phyloP scores from a whole-genome alignment of 92 coral and sea anemone species.

The Palythoa heliodiscus region DNA sequence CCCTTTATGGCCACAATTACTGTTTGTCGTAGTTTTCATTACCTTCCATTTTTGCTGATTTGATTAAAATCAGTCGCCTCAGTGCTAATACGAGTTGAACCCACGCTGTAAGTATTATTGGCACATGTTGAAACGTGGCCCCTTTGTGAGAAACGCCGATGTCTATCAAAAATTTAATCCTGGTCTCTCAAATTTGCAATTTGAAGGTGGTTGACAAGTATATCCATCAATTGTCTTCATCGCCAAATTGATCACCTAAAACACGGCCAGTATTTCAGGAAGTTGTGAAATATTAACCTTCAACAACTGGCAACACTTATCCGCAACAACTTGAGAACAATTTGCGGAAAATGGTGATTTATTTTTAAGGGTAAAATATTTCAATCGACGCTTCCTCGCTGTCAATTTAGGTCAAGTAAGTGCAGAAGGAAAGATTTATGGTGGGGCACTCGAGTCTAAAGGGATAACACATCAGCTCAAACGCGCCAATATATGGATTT shows the following conservation, averaged over 20 bases:
- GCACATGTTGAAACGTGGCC: slow-evolving; percentile 59
- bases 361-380: slow-evolving; percentile 24
- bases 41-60: slow-evolving; percentile 52
- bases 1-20: slow-evolving; percentile 59
- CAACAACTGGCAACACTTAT: slow-evolving; percentile 39
- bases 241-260: slow-evolving; percentile 70
- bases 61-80: slow-evolving; percentile 59
- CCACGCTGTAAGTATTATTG: slow-evolving; percentile 57
- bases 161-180: slow-evolving; percentile 78
- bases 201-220: slow-evolving; percentile 71
- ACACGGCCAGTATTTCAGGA: slow-evolving; percentile 71
- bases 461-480: slow-evolving; percentile 61
- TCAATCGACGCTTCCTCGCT: slow-evolving; percentile 23
- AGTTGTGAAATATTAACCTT: slow-evolving; percentile 58
- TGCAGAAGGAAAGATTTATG: slow-evolving; percentile 36
- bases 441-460: slow-evolving; percentile 29
- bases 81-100: slow-evolving; percentile 19
- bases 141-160: slow-evolving; percentile 58
- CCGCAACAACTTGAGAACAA: slow-evolving; percentile 40
- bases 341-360: slow-evolving; percentile 41
- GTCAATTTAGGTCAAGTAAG: slow-evolving; percentile 29
- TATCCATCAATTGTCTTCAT: slow-evolving; percentile 67
- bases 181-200: slow-evolving; percentile 63
- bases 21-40: slow-evolving; percentile 62
- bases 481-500: slow-evolving; percentile 63